Evolutionary conservation across 2,888 invertebrate genomes (phyloP).

Genomic region (Scrobipalpa atriplicella): DNA sequence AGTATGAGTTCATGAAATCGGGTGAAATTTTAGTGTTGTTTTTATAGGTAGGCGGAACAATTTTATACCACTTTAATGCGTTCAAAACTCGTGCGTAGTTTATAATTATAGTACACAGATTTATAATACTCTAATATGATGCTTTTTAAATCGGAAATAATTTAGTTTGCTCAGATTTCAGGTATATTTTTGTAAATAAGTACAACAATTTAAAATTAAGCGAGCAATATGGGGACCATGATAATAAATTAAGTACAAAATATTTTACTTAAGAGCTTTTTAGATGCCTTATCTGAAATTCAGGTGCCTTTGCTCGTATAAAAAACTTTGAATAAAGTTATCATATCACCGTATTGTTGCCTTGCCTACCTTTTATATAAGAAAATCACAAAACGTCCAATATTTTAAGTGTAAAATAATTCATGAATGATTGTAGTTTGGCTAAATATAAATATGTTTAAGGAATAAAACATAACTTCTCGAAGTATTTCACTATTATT

Average conservation of each 20-base stretch:
- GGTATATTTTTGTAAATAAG: neutral
- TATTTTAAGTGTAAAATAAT: no score
- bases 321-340: neutral
- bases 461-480: no score
- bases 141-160: neutral
- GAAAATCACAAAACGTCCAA: no score
- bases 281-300: conserved; percentile 20
- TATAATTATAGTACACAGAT: no score
- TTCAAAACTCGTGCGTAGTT: no score
- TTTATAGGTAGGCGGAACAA: conserved; percentile 12
- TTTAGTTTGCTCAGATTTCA: conserved; percentile 13
- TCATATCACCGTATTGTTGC: neutral
- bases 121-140: neutral
- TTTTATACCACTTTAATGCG: neutral
- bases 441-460: no score
- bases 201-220: conserved; percentile 37
- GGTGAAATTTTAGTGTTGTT: neutral
- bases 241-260: conserved; percentile 40
- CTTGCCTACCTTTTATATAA: neutral
- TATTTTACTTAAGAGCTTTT: conserved; percentile 36
- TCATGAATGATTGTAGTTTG: no score
- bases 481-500: no score
- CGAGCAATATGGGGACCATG: conserved; percentile 52
- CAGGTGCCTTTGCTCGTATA: conserved; percentile 29
- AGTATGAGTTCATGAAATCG: neutral